Conservation (phyloP, 1,140 invertebrate genomes). For the Bactericera cockerelli region DNA sequence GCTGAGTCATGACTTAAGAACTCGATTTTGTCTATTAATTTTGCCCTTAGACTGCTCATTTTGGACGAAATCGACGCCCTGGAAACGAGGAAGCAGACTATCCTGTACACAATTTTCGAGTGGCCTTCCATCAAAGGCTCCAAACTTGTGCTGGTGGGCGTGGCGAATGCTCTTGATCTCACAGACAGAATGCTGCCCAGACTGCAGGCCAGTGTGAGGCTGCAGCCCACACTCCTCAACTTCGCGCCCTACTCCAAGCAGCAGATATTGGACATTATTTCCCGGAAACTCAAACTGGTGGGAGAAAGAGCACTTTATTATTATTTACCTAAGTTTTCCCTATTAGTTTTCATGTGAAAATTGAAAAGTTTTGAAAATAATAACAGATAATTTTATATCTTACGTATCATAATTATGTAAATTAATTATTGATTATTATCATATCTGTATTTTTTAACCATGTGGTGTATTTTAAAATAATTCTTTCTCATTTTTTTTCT, state of each 20-base stretch:
- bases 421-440: too few relatives aligned
- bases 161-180: constrained; percentile 91
- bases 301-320: constrained; percentile 14
- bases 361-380: too few relatives aligned
- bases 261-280: constrained; percentile 78
- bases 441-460: too few relatives aligned
- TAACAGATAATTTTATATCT: too few relatives aligned
- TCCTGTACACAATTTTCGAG: constrained; percentile 86
- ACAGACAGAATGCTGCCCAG: constrained; percentile 80
- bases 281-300: constrained; percentile 51
- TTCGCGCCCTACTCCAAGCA: constrained; percentile 84
- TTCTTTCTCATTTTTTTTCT: too few relatives aligned
- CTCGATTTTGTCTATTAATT: too few relatives aligned
- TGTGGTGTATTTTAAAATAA: too few relatives aligned
- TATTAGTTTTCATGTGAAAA: not conserved
- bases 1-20: too few relatives aligned
- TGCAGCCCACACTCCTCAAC: constrained; percentile 60
- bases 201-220: constrained; percentile 53
- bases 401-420: too few relatives aligned
- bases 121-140: constrained; percentile 61
- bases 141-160: constrained; percentile 70
- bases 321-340: not conserved
- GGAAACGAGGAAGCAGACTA: constrained; percentile 61
- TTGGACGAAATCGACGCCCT: constrained; percentile 95
- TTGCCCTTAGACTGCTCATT: constrained; percentile 74